A percentile compares a stretch with the other conserved stretches of the same genome.
Conservation (phyloP, 2,888 invertebrate species). For the Acronicta aceris region DNA sequence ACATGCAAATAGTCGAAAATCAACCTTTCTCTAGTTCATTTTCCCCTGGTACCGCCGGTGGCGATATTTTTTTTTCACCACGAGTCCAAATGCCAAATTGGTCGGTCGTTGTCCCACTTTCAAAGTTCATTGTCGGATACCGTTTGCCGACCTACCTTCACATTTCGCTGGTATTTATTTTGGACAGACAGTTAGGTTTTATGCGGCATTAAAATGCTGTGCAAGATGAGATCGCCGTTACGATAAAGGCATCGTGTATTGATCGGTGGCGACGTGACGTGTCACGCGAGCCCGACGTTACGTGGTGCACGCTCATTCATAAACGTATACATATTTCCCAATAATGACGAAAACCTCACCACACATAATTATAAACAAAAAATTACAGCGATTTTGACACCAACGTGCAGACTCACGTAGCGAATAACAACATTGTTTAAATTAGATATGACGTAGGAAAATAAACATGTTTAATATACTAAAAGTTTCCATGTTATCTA, state of each 20-base stretch:
- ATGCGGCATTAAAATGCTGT: constrained; percentile 82
- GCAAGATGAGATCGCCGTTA: constrained; percentile 74
- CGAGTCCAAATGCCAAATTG: constrained; percentile 75
- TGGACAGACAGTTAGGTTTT: constrained; percentile 84
- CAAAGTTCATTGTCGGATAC: constrained; percentile 80
- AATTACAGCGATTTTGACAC: not conserved
- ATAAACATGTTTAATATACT: constrained; percentile 15
- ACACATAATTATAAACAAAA: constrained; percentile 2
- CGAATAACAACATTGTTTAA: constrained; percentile 1
- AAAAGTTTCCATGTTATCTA: constrained; percentile 28
- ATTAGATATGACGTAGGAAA: not conserved
- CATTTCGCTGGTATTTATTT: constrained; percentile 81
- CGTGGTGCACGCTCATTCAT: constrained; percentile 52
- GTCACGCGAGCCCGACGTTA: constrained; percentile 37
- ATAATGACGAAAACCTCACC: constrained; percentile 23
- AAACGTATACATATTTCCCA: constrained; percentile 51
- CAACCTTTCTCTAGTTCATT: constrained; percentile 82
- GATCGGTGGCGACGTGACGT: constrained; percentile 61
- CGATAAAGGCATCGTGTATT: constrained; percentile 70
- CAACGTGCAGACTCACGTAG: not conserved
- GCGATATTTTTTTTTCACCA: constrained; percentile 77
- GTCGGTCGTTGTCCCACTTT: constrained; percentile 80
- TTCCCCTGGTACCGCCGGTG: constrained; percentile 79
- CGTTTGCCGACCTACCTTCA: constrained; percentile 88
- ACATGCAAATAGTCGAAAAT: constrained; percentile 60